Evolutionary conservation across 2,888 invertebrate species (phyloP).

Genomic region (Selenia dentaria): DNA sequence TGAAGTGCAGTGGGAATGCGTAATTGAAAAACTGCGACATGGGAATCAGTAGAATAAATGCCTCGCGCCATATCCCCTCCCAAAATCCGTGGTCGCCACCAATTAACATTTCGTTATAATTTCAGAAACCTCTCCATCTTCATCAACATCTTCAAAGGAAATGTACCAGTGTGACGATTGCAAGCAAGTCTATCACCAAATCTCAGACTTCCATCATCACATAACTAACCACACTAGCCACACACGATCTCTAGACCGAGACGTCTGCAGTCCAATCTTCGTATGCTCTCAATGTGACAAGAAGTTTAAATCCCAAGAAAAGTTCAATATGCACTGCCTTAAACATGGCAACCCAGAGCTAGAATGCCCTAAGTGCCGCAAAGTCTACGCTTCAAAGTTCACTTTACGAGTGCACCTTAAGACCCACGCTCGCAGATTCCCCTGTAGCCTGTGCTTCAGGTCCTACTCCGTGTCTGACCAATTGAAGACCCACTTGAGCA

Average conservation of each 20-base stretch:
- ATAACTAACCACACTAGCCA: constrained; percentile 41
- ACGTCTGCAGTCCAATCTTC: constrained; percentile 27
- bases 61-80: too few relatives aligned
- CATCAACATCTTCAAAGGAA: constrained; percentile 47
- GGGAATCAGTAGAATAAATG: too few relatives aligned
- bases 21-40: too few relatives aligned
- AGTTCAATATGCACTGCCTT: constrained; percentile 65
- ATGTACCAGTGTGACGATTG: constrained; percentile 75
- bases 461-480: constrained; percentile 49
- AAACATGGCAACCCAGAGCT: constrained; percentile 75
- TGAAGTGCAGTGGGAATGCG: too few relatives aligned
- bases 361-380: constrained; percentile 71
- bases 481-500: constrained; percentile 51
- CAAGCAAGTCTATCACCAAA: constrained; percentile 66
- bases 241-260: too few relatives aligned
- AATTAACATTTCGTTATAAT: neutral
- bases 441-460: constrained; percentile 58
- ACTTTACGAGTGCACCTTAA: constrained; percentile 68
- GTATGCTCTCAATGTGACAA: constrained; percentile 68
- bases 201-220: constrained; percentile 63
- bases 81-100: too few relatives aligned
- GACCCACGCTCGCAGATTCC: constrained; percentile 62
- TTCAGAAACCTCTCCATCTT: constrained; percentile 25
- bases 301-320: constrained; percentile 59
- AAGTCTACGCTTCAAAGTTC: constrained; percentile 76